phyloP scores from a whole-genome alignment of 2,113 vertebrate species.

The Barnardius zonarius region DNA sequence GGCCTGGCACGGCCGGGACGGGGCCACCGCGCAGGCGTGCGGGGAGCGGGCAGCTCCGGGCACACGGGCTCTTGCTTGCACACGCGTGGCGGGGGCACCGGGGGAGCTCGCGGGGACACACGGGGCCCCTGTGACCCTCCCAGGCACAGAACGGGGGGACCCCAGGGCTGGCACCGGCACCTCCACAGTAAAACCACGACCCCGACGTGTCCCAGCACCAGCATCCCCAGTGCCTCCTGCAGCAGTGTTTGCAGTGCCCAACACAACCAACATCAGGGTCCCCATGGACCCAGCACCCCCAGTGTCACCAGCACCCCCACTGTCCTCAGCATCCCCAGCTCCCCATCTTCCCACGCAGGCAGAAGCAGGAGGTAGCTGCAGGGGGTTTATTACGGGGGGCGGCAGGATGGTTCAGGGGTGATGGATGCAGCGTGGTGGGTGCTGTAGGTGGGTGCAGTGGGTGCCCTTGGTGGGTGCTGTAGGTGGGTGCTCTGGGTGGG shows the following conservation, averaged over 20 bases:
- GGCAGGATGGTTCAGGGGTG: neutral
- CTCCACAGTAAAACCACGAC: neutral
- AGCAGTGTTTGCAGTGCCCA: neutral
- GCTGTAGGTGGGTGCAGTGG: neutral
- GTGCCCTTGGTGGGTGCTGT: neutral
- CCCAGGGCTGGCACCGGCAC: neutral
- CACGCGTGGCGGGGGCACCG: no score
- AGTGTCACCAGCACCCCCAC: no score
- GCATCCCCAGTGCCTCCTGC: neutral
- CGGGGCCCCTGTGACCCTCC: neutral
- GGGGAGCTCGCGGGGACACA: neutral
- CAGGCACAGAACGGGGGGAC: no score
- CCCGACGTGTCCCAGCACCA: neutral
- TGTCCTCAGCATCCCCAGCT: neutral
- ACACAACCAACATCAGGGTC: no score
- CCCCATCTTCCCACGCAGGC: neutral
- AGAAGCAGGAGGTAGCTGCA: neutral
- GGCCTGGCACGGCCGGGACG: neutral
- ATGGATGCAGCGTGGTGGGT: no score
- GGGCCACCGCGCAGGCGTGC: neutral
- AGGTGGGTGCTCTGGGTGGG: no score
- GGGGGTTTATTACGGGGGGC: neutral
- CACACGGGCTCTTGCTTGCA: no score
- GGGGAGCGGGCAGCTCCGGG: neutral
- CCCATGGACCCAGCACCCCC: neutral